These are phyloP conservation scores for Eupithecia dodoneata DNA, from an alignment of 2,888 invertebrate genomes.

Conservation along the genomic window DNA sequence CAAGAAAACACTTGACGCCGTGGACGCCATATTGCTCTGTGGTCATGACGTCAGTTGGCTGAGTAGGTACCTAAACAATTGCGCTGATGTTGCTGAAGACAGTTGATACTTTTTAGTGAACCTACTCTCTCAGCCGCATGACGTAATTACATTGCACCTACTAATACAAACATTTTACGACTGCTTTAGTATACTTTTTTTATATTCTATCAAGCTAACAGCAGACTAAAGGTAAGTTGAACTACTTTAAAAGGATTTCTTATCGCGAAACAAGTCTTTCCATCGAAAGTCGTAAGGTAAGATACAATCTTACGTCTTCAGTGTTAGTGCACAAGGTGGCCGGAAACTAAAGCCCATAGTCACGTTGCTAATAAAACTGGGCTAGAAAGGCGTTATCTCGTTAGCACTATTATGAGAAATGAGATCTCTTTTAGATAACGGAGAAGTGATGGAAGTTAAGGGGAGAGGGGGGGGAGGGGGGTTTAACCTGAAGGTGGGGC, in stretches of 20 bases:
- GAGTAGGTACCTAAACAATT: too few species aligned
- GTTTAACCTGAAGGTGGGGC: neutral
- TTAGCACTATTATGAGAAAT: constrained; percentile 6
- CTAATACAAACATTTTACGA: too few species aligned
- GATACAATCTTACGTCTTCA: neutral
- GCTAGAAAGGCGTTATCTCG: neutral
- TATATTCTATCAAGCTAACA: too few species aligned
- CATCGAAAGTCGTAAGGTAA: neutral
- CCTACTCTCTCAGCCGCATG: too few species aligned
- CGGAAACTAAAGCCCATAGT: neutral
- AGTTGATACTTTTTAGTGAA: too few species aligned
- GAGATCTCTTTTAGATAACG: constrained; percentile 11
- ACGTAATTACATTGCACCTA: too few species aligned
- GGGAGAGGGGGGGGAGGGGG: neutral
- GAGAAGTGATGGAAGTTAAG: neutral
- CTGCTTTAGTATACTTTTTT: too few species aligned
- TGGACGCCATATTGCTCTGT: too few species aligned
- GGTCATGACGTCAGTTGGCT: too few species aligned
- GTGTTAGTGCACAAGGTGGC: neutral
- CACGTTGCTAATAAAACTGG: constrained; percentile 8
- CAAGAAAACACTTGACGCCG: too few species aligned
- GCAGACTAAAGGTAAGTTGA: neutral
- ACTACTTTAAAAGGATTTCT: neutral
- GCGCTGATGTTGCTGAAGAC: too few species aligned
- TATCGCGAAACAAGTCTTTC: neutral